Conservation (phyloP, 2,888 invertebrate genomes). For the Dyspetes luteomarginatus region DNA sequence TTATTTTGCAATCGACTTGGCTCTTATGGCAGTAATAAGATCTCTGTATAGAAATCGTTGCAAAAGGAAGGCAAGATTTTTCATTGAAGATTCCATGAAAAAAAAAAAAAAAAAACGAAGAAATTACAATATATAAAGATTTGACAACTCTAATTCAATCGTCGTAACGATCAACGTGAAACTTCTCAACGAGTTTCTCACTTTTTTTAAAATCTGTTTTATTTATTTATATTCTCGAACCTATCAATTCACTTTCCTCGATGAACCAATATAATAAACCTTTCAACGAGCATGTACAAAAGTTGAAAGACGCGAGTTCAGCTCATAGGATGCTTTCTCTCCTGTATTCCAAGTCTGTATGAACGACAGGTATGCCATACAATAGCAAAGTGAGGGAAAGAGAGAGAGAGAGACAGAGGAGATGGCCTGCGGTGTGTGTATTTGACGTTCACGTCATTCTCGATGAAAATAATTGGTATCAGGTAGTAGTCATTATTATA, state of each 20-base stretch:
- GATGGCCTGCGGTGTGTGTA: conserved; percentile 23
- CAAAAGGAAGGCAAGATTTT: no score
- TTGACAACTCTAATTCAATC: conserved; percentile 12
- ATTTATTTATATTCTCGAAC: conserved; percentile 1
- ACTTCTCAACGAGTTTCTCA: conserved; percentile 13
- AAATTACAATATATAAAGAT: no score
- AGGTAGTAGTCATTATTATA: conserved; percentile 62
- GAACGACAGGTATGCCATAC: conserved; percentile 38
- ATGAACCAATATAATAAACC: conserved; percentile 57
- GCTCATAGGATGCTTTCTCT: conserved; percentile 55
- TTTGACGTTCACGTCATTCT: conserved; percentile 64
- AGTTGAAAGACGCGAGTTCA: conserved; percentile 51
- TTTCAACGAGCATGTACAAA: conserved; percentile 34
- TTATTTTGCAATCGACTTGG: conserved; percentile 42
- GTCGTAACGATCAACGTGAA: background rate
- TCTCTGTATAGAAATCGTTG: no score
- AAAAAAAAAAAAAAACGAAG: no score
- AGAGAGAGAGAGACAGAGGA: background rate
- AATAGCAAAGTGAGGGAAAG: background rate
- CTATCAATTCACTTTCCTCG: conserved; percentile 57
- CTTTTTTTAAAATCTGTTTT: background rate
- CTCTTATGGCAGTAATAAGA: background rate
- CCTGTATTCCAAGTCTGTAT: conserved; percentile 29
- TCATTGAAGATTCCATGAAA: no score
- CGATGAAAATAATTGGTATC: conserved; percentile 66